A percentile compares a stretch with the other conserved stretches of the same genome.
Evolutionary conservation across 2,113 vertebrate species (phyloP).

Genomic region (Phainopepla nitens): DNA sequence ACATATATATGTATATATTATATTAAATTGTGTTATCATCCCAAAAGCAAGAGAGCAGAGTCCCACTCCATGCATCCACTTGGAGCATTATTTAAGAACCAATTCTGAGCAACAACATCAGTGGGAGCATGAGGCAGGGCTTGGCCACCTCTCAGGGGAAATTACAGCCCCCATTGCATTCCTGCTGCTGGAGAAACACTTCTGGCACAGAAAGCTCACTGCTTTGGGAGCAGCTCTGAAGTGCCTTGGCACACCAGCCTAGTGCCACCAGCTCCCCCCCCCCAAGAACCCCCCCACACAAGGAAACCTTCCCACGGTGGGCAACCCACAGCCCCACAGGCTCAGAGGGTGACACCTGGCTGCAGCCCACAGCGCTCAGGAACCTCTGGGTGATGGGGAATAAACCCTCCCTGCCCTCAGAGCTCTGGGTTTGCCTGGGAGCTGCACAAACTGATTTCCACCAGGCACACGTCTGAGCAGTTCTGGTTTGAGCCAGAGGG

Average conservation of each 20-base stretch:
- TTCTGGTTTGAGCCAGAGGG: not conserved
- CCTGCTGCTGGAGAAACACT: not conserved
- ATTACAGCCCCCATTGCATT: not conserved
- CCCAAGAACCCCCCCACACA: not conserved
- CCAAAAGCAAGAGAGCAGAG: not conserved
- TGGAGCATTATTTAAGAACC: not conserved
- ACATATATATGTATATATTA: no score
- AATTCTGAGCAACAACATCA: not conserved
- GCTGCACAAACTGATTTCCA: not conserved
- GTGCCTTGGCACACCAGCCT: not conserved
- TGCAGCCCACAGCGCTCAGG: accelerated
- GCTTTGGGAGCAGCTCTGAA: not conserved
- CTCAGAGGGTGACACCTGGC: not conserved
- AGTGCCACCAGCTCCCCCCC: not conserved
- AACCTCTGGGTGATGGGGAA: not conserved
- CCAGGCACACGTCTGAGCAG: not conserved
- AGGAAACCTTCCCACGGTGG: accelerated
- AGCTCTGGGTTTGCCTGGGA: not conserved
- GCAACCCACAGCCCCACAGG: not conserved
- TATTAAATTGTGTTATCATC: not conserved
- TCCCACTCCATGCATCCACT: not conserved
- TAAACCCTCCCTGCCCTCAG: not conserved
- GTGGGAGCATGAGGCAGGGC: accelerated
- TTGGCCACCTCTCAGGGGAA: not conserved
- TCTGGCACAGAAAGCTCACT: not conserved